Evolutionary conservation across 2,113 vertebrate species (phyloP), one percentile per base, ranked within the genome.

Genomic region (Chiloscyllium plagiosum): DNA sequence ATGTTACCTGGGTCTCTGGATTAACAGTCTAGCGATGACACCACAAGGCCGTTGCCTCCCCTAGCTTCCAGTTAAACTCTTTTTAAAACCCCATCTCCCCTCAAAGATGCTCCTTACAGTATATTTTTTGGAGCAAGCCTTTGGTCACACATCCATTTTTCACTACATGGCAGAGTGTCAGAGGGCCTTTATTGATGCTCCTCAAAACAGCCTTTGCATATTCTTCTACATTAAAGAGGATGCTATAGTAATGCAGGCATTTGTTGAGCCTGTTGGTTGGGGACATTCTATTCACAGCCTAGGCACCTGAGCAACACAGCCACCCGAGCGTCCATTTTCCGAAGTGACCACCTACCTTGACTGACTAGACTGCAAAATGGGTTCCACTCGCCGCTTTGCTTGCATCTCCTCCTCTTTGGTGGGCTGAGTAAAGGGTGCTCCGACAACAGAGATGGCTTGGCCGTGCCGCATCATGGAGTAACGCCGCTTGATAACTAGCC

Each of bases 381-480:
- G 98, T 47, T 99, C 98, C 0, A 99, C 99, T 6, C 99, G 97
- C 65, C 98, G 98, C 96, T 98, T 99, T 95, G 98, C 96, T 10
- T 98, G 97, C 0, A 98, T 98, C 0, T 94, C 96, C 65, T 97
- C 97, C 4, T 96, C 96, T 29, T 98, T 97, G 72, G 96, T 50
- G 3, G 96, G 0, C 2, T 96, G 76, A 87, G 24, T 47, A 96
- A 97, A 97, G 13, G 97, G 98, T 1, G 98, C 97, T 0, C 98
- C 99, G 76, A 99, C 97, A 92, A 99, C 98, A 0, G 98, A 99
- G 97, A 99, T 99, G 78, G 98, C 98, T 86, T 99, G 98, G 50
- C 98, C 99, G 52, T 98, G 96, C 22, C 93, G 37, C 68, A 72
- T 7, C 0, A 96, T 96, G 0, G 98, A 98, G 65, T 97, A 83